Percentiles rank a stretch among this genome's conserved stretches.
These are phyloP conservation scores for Danaus plexippus DNA, from an alignment of 1,140 invertebrate genomes.

Conservation along the genomic window DNA sequence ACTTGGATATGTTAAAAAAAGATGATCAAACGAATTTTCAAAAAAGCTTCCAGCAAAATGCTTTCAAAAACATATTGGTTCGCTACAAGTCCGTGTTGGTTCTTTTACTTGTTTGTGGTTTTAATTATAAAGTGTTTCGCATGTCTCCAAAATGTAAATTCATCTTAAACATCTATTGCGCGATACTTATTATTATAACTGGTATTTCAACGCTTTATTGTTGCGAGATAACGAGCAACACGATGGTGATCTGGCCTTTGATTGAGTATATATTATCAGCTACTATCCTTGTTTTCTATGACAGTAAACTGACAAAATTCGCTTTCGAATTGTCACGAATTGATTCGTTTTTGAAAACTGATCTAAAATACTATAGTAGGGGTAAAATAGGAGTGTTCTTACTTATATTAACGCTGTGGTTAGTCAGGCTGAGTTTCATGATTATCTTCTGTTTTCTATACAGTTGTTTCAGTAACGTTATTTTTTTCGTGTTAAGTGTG, in stretches of 20 bases:
- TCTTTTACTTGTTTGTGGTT: slow-evolving; percentile 42
- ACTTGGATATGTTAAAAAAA: slow-evolving; percentile 14
- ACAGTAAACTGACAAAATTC: slow-evolving; percentile 34
- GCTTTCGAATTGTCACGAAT: slow-evolving; percentile 32
- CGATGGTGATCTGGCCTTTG: slow-evolving; percentile 40
- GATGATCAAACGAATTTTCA: slow-evolving; percentile 13
- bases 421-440: slow-evolving; percentile 35
- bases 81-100: slow-evolving; percentile 36
- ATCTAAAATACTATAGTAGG: slow-evolving; percentile 24
- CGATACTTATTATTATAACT: slow-evolving; percentile 28
- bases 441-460: slow-evolving; percentile 32
- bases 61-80: slow-evolving; percentile 18
- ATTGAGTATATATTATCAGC: slow-evolving; percentile 43
- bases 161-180: slow-evolving; percentile 30
- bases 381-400: slow-evolving; percentile 29
- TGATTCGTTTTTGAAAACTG: slow-evolving; percentile 42
- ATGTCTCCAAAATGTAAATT: slow-evolving; percentile 24
- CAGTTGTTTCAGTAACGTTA: slow-evolving; percentile 28
- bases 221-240: slow-evolving; percentile 21
- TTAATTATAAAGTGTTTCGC: slow-evolving; percentile 42
- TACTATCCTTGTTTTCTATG: slow-evolving; percentile 30
- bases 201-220: slow-evolving; percentile 34
- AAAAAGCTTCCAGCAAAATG: slow-evolving; percentile 18
- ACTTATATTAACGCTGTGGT: slow-evolving; percentile 28
- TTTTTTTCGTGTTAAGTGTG: slow-evolving; percentile 33